A percentile compares a stretch with the other conserved stretches of the same genome.
Conservation (phyloP, 2,797 vertebrate genomes). For the Trichosurus vulpecula region DNA sequence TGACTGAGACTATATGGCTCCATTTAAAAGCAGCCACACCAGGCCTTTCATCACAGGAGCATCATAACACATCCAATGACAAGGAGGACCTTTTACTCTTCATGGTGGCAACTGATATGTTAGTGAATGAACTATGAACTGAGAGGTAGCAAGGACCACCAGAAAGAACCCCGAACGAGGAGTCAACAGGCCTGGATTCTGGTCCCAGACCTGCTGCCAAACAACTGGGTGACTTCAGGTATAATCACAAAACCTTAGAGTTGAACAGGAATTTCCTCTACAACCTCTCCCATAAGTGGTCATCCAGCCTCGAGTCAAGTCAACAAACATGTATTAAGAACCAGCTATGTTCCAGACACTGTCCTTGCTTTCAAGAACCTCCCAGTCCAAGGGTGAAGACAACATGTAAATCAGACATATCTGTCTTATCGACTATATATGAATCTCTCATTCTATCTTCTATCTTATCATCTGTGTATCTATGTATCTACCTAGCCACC, state of each 20-base stretch:
- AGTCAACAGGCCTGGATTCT: neutral
- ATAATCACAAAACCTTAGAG: neutral
- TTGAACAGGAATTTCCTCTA: neutral
- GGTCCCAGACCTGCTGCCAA: neutral
- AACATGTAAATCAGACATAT: neutral
- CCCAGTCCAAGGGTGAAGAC: neutral
- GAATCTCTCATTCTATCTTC: neutral
- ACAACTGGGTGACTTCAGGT: too few relatives aligned
- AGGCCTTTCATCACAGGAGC: neutral
- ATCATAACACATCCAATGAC: neutral
- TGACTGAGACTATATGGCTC: neutral
- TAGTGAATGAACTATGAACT: neutral
- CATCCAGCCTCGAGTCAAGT: neutral
- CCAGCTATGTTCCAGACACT: neutral
- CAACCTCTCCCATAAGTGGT: neutral
- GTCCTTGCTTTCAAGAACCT: neutral
- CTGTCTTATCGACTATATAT: neutral
- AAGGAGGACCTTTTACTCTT: neutral
- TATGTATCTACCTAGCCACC: too few relatives aligned
- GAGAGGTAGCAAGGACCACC: neutral
- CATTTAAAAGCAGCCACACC: accelerated
- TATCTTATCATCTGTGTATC: neutral
- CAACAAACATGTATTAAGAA: neutral
- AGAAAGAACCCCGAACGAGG: neutral
- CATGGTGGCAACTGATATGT: accelerated